phyloP scores from a whole-genome alignment of 2,797 vertebrate species.

The Lacerta agilis region DNA sequence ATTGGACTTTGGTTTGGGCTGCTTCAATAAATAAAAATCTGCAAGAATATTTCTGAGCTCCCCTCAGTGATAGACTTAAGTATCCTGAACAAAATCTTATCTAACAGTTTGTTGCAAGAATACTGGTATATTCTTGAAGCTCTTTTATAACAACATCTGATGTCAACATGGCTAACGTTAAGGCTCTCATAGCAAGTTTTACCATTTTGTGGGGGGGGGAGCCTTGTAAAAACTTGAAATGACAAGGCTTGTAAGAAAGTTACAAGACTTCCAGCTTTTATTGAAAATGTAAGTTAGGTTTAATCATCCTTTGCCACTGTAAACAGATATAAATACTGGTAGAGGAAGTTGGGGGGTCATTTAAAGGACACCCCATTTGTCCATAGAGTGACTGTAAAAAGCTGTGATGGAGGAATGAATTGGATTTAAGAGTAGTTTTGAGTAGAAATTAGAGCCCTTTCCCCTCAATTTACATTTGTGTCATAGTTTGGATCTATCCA shows the following conservation, averaged over 20 bases:
- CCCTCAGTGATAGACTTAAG: not conserved
- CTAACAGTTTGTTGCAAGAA: not conserved
- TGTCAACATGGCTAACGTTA: not conserved
- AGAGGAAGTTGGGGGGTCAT: not conserved
- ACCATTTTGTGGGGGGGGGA: no score
- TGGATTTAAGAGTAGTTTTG: not conserved
- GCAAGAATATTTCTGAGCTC: not conserved
- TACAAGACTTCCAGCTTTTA: conserved; percentile 9
- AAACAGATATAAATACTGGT: conserved; percentile 2
- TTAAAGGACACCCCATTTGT: conserved; percentile 13
- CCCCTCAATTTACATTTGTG: not conserved
- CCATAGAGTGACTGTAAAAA: not conserved
- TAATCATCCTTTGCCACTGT: not conserved
- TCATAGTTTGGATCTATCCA: not conserved
- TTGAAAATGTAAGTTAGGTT: conserved; percentile 13
- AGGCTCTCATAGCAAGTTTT: not conserved
- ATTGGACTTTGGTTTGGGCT: not conserved
- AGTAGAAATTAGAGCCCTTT: not conserved
- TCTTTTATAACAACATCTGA: not conserved
- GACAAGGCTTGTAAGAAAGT: conserved; percentile 1
- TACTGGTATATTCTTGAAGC: not conserved
- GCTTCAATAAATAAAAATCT: not conserved
- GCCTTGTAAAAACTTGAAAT: conserved; percentile 11
- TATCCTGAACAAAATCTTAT: not conserved
- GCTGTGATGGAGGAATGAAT: not conserved